phyloP scores from a whole-genome alignment of 2,113 vertebrate genomes.

The Aphelocoma coerulescens region DNA sequence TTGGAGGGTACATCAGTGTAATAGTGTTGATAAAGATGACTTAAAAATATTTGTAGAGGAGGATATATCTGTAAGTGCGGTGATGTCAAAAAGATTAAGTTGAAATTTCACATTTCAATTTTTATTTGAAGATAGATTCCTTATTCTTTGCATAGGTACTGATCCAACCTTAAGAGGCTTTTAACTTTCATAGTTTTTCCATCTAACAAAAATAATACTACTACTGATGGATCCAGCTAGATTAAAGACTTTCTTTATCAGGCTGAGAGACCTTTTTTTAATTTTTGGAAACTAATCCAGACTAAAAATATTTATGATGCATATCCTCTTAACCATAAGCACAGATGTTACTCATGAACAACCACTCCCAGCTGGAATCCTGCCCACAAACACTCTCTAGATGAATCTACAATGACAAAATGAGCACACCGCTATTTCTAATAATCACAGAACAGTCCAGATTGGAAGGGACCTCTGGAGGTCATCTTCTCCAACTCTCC shows the following conservation, averaged over 20 bases:
- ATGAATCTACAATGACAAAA: neutral
- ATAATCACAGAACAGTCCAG: neutral
- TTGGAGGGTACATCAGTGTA: neutral
- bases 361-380: neutral
- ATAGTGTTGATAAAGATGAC: neutral
- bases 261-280: neutral
- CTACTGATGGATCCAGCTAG: neutral
- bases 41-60: neutral
- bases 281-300: slow-evolving; percentile 1
- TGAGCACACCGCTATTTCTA: neutral
- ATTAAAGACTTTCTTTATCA: neutral
- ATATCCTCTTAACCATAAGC: neutral
- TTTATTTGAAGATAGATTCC: neutral
- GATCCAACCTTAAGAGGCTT: neutral
- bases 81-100: neutral
- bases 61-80: neutral
- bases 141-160: neutral
- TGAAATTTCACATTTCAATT: neutral
- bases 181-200: neutral
- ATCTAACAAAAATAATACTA: neutral
- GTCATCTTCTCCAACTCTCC: neutral
- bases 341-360: neutral
- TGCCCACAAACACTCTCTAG: neutral
- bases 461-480: neutral
- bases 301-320: neutral